These are phyloP conservation scores for Lacerta agilis DNA, from an alignment of 2,797 vertebrate genomes.

Conservation along the genomic window DNA sequence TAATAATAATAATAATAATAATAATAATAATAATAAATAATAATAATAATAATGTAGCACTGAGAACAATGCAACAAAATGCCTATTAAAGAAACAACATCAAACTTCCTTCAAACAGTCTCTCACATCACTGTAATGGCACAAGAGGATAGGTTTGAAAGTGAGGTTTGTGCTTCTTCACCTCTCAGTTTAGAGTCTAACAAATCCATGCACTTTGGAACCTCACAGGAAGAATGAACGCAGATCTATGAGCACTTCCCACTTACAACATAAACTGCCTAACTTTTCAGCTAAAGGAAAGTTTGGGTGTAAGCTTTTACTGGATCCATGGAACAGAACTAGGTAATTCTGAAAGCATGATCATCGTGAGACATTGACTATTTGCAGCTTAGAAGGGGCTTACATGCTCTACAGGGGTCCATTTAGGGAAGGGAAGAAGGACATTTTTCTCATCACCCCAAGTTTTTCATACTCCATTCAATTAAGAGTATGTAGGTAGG, in stretches of 20 bases:
- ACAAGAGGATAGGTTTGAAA: background rate
- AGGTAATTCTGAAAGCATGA: background rate
- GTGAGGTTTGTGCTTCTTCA: background rate
- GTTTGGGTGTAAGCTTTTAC: background rate
- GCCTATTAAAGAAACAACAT: background rate
- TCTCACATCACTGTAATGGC: background rate
- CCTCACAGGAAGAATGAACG: background rate
- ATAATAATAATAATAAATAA: background rate
- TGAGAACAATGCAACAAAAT: background rate
- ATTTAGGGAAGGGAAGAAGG: background rate
- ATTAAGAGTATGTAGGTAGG: no score
- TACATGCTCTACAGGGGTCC: background rate
- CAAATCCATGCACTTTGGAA: background rate
- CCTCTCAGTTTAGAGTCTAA: background rate
- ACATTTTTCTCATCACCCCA: background rate
- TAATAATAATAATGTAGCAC: no score
- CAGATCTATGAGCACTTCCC: background rate
- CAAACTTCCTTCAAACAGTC: background rate
- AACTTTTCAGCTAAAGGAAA: background rate
- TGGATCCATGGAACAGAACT: background rate
- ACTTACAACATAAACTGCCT: background rate
- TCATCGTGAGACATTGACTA: background rate
- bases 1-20: background rate
- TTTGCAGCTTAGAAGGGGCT: background rate
- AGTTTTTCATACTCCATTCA: background rate